These are phyloP conservation scores for Lasioglossum malachurum DNA, from an alignment of 2,888 invertebrate species.

Conservation along the genomic window DNA sequence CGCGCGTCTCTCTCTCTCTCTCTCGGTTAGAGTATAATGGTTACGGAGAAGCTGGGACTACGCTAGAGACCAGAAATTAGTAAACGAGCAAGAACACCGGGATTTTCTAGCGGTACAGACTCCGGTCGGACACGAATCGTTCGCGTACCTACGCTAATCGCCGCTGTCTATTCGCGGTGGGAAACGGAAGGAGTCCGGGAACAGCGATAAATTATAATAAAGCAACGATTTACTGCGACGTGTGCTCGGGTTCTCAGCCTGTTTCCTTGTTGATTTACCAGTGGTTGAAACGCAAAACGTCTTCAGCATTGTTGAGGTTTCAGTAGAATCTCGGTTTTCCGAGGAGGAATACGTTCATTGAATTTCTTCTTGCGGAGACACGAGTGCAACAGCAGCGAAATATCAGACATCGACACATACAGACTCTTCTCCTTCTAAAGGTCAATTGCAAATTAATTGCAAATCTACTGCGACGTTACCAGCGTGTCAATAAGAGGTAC, in stretches of 20 bases:
- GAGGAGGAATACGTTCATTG: not conserved
- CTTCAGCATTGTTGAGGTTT: not conserved
- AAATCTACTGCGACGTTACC: not conserved
- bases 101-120: not conserved
- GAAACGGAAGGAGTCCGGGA: not conserved
- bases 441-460: not conserved
- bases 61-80: not conserved
- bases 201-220: constrained; percentile 40
- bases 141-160: constrained; percentile 3
- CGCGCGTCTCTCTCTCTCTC: not conserved
- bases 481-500: not conserved
- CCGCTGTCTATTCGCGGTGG: not conserved
- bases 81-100: not conserved
- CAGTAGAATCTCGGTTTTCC: not conserved
- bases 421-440: no score
- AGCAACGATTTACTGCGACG: constrained; percentile 30
- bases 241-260: not conserved
- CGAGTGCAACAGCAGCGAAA: not conserved
- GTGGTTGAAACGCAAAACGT: not conserved
- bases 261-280: constrained; percentile 27
- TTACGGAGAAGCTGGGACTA: not conserved
- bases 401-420: no score
- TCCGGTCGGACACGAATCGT: not conserved
- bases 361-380: not conserved
- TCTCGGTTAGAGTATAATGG: not conserved